These are phyloP conservation scores for Dinocampus coccinellae DNA, from an alignment of 2,888 invertebrate species.

Conservation along the genomic window DNA sequence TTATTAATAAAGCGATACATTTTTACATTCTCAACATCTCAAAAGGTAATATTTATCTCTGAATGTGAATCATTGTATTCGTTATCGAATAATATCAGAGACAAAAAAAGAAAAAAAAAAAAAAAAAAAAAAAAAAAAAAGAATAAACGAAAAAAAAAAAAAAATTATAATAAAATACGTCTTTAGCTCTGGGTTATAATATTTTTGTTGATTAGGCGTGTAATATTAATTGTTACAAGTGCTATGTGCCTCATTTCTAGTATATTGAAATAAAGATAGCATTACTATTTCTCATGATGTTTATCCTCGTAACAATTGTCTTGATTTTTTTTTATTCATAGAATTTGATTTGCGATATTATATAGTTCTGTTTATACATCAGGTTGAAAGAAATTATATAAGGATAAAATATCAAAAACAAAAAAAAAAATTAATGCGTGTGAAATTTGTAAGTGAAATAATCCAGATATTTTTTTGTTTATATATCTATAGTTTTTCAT, in stretches of 20 bases:
- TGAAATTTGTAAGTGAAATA: background rate
- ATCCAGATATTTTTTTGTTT: background rate
- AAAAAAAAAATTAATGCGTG: background rate
- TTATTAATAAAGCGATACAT: slow-evolving; percentile 39
- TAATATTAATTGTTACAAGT: slow-evolving; percentile 51
- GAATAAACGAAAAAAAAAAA: slow-evolving; percentile 25
- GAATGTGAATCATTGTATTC: slow-evolving; percentile 34
- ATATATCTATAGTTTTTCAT: background rate
- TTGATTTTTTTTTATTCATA: background rate
- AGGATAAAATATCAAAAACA: background rate
- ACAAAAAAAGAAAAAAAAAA: slow-evolving; percentile 18
- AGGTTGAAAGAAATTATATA: background rate
- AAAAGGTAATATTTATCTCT: slow-evolving; percentile 37
- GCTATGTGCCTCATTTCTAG: slow-evolving; percentile 52
- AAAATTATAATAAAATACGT: slow-evolving; percentile 42
- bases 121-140: slow-evolving; percentile 38
- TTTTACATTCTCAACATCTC: slow-evolving; percentile 48
- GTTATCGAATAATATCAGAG: slow-evolving; percentile 23
- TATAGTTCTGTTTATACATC: background rate
- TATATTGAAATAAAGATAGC: slow-evolving; percentile 48
- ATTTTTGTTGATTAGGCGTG: slow-evolving; percentile 50
- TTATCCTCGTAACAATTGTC: slow-evolving; percentile 29
- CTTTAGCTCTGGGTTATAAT: slow-evolving; percentile 44
- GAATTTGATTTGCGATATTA: background rate
- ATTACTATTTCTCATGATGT: slow-evolving; percentile 45